These are phyloP conservation scores for Sialia sialis DNA, from an alignment of 2,113 vertebrate species.

Conservation along the genomic window DNA sequence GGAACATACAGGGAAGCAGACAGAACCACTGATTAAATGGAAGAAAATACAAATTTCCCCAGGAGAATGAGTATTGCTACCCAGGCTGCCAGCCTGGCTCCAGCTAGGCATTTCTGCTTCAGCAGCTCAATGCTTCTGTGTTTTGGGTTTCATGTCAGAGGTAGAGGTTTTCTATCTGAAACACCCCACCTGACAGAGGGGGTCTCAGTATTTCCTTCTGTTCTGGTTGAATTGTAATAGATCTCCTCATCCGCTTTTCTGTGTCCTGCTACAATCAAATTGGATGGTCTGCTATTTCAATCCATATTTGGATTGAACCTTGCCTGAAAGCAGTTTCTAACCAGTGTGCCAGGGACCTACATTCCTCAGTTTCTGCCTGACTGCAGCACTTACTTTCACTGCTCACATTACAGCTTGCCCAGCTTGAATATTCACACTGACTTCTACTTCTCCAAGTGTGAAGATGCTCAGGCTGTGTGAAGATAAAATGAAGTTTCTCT, in stretches of 20 bases:
- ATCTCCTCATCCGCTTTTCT: neutral
- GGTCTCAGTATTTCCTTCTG: neutral
- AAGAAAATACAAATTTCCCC: conserved; percentile 20
- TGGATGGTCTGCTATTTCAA: conserved; percentile 32
- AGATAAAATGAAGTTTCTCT: neutral
- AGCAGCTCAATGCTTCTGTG: neutral
- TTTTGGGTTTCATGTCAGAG: neutral
- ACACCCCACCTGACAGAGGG: neutral
- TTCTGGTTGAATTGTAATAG: neutral
- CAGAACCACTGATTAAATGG: conserved; percentile 9
- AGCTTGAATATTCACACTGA: neutral
- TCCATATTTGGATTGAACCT: neutral
- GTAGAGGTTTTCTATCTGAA: neutral
- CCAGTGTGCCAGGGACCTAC: neutral
- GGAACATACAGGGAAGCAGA: neutral
- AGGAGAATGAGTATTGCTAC: neutral
- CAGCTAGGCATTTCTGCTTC: neutral
- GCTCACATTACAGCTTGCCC: neutral
- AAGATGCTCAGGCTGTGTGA: neutral
- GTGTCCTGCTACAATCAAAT: neutral
- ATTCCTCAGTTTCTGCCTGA: conserved; percentile 14
- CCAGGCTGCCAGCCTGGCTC: neutral
- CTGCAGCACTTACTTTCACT: conserved; percentile 16
- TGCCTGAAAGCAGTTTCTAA: conserved; percentile 11
- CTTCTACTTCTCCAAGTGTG: neutral